Percentiles rank a stretch among this genome's conserved stretches.
phyloP scores from a whole-genome alignment of 2,888 invertebrate species.

The Amiota minor region DNA sequence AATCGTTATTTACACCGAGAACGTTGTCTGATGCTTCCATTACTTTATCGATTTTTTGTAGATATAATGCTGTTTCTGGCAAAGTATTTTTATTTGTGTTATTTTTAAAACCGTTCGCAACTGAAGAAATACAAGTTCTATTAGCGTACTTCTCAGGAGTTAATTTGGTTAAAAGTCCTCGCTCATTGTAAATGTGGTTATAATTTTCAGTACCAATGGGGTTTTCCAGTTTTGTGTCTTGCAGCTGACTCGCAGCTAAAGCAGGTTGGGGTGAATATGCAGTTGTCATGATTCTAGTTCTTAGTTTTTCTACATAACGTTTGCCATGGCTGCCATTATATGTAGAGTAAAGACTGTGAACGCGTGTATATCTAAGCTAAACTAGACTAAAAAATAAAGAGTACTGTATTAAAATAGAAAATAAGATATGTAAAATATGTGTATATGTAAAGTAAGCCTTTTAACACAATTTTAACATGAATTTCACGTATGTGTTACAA shows the following conservation, averaged over 20 bases:
- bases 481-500: no score
- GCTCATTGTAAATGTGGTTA: neutral
- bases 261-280: conserved; percentile 71
- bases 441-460: no score
- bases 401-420: no score
- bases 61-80: conserved; percentile 9
- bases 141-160: conserved; percentile 57
- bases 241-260: conserved; percentile 67
- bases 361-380: no score
- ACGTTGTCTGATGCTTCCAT: conserved; percentile 32
- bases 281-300: conserved; percentile 54
- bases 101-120: neutral
- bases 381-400: no score
- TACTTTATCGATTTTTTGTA: conserved; percentile 29
- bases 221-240: conserved; percentile 45
- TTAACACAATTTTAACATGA: no score
- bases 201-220: conserved; percentile 51
- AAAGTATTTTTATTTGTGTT: conserved; percentile 22
- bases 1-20: conserved; percentile 34
- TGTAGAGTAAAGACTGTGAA: no score
- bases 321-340: no score
- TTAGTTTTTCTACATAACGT: no score
- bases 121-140: conserved; percentile 52
- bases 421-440: no score
- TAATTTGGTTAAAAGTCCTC: conserved; percentile 48